These are phyloP conservation scores for Rutilus rutilus DNA, from an alignment of 2,113 vertebrate genomes.

Conservation along the genomic window DNA sequence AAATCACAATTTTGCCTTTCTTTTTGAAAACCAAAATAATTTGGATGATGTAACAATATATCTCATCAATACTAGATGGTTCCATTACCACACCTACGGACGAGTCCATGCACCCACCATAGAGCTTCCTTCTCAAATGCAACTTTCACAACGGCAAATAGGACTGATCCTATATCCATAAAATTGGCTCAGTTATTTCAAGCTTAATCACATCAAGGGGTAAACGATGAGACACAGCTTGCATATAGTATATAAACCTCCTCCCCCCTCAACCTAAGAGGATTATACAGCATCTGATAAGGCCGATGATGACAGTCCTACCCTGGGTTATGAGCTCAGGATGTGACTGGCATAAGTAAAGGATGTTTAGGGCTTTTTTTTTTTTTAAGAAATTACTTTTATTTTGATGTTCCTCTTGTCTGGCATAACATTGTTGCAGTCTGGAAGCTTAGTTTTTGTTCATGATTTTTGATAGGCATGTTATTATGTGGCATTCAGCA, in stretches of 20 bases:
- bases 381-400: conserved; percentile 17
- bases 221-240: conserved; percentile 44
- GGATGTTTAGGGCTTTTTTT: conserved; percentile 28
- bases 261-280: conserved; percentile 51
- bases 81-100: neutral
- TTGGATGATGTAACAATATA: neutral
- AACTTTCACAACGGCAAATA: conserved; percentile 36
- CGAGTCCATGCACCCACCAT: conserved; percentile 1
- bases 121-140: conserved; percentile 16
- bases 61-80: neutral
- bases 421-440: neutral
- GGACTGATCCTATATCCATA: conserved; percentile 44
- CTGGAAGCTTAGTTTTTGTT: neutral
- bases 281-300: conserved; percentile 56
- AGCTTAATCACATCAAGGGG: conserved; percentile 49
- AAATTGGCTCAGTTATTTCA: conserved; percentile 48
- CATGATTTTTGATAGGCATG: neutral
- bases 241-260: conserved; percentile 37
- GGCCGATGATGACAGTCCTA: conserved; percentile 53
- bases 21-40: neutral
- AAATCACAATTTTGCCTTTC: neutral
- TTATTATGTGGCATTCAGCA: neutral
- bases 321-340: conserved; percentile 37
- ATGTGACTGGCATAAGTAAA: conserved; percentile 36
- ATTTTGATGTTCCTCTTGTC: conserved; percentile 18